phyloP scores from a whole-genome alignment of 1,140 invertebrate genomes.

The Holotrichia oblita region DNA sequence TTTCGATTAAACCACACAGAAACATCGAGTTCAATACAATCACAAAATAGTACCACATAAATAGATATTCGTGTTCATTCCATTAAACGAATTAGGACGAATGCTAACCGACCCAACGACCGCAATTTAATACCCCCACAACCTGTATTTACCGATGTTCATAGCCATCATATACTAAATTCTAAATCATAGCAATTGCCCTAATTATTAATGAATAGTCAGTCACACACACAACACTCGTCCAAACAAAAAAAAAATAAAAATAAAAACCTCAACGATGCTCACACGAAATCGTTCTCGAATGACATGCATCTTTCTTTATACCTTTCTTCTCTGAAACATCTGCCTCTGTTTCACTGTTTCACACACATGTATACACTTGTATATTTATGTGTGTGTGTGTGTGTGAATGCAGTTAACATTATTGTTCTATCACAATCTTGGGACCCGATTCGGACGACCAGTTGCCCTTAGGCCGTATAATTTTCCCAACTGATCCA shows the following conservation, averaged over 20 bases:
- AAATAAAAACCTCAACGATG: neutral
- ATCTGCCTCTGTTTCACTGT: conserved; percentile 40
- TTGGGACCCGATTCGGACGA: conserved; percentile 35
- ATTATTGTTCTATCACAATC: conserved; percentile 22
- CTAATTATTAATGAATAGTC: conserved; percentile 58
- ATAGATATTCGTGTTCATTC: conserved; percentile 40
- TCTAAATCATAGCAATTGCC: conserved; percentile 55
- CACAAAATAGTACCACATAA: conserved; percentile 40
- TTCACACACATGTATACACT: neutral
- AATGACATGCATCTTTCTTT: conserved; percentile 55
- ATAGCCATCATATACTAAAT: conserved; percentile 33
- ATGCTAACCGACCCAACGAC: conserved; percentile 11
- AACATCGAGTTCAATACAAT: neutral
- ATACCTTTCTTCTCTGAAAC: conserved; percentile 6
- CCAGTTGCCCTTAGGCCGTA: conserved; percentile 43
- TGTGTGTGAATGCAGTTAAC: conserved; percentile 20
- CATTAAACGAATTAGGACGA: conserved; percentile 38
- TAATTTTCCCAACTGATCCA: conserved; percentile 52
- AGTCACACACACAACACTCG: conserved; percentile 37
- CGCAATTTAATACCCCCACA: conserved; percentile 26
- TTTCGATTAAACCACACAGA: too few relatives aligned
- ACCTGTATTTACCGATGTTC: conserved; percentile 38
- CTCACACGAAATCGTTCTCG: conserved; percentile 48
- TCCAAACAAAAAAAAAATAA: too few relatives aligned
- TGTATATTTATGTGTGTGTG: too few relatives aligned